Evolutionary conservation across 2,888 invertebrate species (phyloP).

Genomic region (Melieria picta): DNA sequence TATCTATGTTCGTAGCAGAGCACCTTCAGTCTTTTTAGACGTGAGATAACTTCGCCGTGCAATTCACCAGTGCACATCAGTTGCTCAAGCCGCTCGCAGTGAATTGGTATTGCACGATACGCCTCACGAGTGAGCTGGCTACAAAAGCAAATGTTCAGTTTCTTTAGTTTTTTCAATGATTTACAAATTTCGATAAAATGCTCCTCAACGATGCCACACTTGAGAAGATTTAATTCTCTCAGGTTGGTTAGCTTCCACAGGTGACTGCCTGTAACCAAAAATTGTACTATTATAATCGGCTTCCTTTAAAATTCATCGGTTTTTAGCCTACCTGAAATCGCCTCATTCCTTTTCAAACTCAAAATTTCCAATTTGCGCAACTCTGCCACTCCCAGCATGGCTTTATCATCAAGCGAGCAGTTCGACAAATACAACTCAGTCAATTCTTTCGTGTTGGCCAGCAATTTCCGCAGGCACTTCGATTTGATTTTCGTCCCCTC

Average conservation of each 20-base stretch:
- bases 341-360: constrained; percentile 19
- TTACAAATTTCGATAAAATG: constrained; percentile 22
- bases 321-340: constrained; percentile 3
- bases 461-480: constrained; percentile 19
- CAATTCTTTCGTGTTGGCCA: constrained; percentile 17
- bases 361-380: constrained; percentile 17
- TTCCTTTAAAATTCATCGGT: no score
- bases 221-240: constrained; percentile 15
- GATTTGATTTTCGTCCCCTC: constrained; percentile 25
- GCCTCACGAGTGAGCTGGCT: no score
- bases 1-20: no score
- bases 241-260: constrained; percentile 14
- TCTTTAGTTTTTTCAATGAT: constrained; percentile 19
- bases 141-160: neutral
- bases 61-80: no score
- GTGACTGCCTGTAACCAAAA: constrained; percentile 5
- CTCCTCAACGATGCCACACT: constrained; percentile 21
- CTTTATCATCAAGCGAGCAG: constrained; percentile 26
- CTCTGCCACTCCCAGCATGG: constrained; percentile 22
- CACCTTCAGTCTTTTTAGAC: no score
- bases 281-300: no score
- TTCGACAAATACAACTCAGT: constrained; percentile 22
- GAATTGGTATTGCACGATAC: no score
- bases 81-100: no score
- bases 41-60: no score